phyloP scores from a whole-genome alignment of 2,797 vertebrate genomes.

The Xenops minutus region DNA sequence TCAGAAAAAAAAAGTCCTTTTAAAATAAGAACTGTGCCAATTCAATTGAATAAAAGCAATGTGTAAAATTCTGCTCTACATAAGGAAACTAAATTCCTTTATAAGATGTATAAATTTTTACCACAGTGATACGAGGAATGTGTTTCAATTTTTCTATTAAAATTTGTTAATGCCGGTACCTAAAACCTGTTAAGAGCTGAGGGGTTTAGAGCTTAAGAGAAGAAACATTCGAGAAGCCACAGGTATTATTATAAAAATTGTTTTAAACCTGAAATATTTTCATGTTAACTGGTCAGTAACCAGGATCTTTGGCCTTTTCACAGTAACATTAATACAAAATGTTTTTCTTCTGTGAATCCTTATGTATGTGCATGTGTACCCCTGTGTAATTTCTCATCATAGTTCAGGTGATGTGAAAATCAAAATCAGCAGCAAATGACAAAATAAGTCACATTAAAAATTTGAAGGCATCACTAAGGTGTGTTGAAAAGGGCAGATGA shows the following conservation, averaged over 20 bases:
- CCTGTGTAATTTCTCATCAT: not conserved
- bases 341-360: not conserved
- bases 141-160: constrained; percentile 1
- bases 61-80: constrained; percentile 39
- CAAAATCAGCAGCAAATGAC: not conserved
- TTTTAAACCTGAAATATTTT: not conserved
- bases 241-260: not conserved
- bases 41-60: constrained; percentile 70
- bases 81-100: constrained; percentile 59
- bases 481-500: not conserved
- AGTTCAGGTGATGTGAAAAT: not conserved
- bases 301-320: not conserved
- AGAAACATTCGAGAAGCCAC: not conserved
- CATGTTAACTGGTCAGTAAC: not conserved
- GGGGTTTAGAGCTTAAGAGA: not conserved
- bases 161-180: constrained; percentile 33
- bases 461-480: not conserved
- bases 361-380: not conserved
- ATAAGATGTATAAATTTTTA: constrained; percentile 36
- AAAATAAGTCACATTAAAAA: not conserved
- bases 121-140: constrained; percentile 2
- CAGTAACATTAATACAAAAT: not conserved
- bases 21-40: constrained; percentile 70
- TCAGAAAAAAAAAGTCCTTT: constrained; percentile 11
- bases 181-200: constrained; percentile 40